A percentile compares a stretch with the other conserved stretches of the same genome.
These are phyloP conservation scores for Drosophila equinoxialis DNA, from an alignment of 1,140 invertebrate genomes.

Conservation along the genomic window DNA sequence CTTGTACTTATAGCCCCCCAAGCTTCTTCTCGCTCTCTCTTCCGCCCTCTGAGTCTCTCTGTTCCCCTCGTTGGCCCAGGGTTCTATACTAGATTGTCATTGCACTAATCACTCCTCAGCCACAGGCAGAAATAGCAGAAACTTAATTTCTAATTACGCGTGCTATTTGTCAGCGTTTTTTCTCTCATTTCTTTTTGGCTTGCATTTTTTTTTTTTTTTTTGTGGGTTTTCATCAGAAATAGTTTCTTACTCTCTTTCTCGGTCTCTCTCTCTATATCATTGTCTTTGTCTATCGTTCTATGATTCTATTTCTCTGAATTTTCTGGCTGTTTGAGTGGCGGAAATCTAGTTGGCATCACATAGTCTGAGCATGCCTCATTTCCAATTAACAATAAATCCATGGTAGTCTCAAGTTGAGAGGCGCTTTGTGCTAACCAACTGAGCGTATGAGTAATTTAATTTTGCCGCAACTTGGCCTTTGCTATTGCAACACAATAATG, in stretches of 20 bases:
- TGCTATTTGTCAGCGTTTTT: constrained; percentile 74
- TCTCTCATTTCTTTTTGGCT: constrained; percentile 24
- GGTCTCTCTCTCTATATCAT: not conserved
- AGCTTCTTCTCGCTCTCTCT: not conserved
- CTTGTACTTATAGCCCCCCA: constrained; percentile 6
- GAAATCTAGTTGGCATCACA: constrained; percentile 77
- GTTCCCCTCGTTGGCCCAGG: not conserved
- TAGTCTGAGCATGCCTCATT: constrained; percentile 77
- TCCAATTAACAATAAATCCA: constrained; percentile 80
- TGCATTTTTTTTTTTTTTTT: constrained; percentile 2
- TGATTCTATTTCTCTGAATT: not conserved
- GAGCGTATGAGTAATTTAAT: constrained; percentile 80
- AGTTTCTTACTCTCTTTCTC: constrained; percentile 18
- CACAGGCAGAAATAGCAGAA: constrained; percentile 45
- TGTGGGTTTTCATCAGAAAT: constrained; percentile 21
- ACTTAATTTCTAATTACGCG: constrained; percentile 80
- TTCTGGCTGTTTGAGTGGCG: constrained; percentile 55
- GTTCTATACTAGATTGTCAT: constrained; percentile 45
- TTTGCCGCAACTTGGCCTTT: constrained; percentile 75
- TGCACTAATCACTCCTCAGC: constrained; percentile 53
- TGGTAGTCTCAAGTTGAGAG: constrained; percentile 52
- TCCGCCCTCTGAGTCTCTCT: constrained; percentile 4
- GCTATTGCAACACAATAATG: constrained; percentile 51
- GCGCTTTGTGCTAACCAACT: constrained; percentile 58
- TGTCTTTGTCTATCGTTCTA: not conserved